Evolutionary conservation across 2,113 vertebrate species (phyloP).

Genomic region (Cyanistes caeruleus): DNA sequence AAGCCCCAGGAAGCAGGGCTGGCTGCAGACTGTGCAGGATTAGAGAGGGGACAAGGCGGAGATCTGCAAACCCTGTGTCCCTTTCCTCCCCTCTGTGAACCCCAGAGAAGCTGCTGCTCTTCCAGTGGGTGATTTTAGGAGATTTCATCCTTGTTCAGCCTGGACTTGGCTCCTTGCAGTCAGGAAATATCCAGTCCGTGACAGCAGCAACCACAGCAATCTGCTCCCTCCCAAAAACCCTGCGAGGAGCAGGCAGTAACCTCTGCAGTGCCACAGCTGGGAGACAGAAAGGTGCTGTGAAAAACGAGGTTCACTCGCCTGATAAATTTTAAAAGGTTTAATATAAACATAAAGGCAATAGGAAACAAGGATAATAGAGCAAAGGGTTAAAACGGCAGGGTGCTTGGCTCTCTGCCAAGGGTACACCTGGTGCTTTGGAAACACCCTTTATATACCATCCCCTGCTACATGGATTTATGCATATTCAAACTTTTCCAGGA

Average conservation of each 20-base stretch:
- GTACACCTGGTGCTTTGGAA: too few species aligned
- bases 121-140: not conserved
- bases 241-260: not conserved
- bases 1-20: not conserved
- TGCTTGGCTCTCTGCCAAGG: too few species aligned
- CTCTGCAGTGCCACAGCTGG: conserved; percentile 20
- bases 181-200: conserved; percentile 65
- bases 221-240: not conserved
- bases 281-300: not conserved
- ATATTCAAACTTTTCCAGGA: too few species aligned
- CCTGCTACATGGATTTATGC: too few species aligned
- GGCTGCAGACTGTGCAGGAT: not conserved
- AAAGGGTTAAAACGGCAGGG: too few species aligned
- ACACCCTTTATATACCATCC: too few species aligned
- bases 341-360: too few species aligned
- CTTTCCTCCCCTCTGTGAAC: not conserved
- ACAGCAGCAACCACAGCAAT: conserved; percentile 52
- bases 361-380: too few species aligned
- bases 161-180: conserved; percentile 34
- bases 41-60: not conserved
- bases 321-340: too few species aligned
- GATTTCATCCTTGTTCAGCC: not conserved
- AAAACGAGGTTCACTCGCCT: too few species aligned
- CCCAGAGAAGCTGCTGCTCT: not conserved
- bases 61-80: not conserved